These are phyloP conservation scores for Torymus auratus DNA, from an alignment of 2,888 invertebrate genomes.

Conservation along the genomic window DNA sequence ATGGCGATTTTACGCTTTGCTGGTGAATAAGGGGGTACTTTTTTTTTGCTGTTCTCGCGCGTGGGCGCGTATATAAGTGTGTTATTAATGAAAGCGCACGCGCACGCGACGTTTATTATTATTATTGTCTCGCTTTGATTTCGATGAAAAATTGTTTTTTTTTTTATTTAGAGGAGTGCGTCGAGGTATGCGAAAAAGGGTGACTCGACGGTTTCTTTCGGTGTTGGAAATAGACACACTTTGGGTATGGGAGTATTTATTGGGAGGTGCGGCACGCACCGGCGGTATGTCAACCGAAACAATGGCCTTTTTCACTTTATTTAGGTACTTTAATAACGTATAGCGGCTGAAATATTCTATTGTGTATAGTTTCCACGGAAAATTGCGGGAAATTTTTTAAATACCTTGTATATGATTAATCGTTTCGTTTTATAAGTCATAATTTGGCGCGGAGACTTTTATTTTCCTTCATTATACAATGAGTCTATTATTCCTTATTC, in stretches of 20 bases:
- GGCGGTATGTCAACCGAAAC: background rate
- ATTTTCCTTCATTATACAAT: no score
- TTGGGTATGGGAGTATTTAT: conserved; percentile 24
- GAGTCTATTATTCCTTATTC: no score
- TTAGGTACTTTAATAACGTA: conserved; percentile 9
- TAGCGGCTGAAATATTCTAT: conserved; percentile 9
- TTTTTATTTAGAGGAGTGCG: background rate
- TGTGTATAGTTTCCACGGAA: background rate
- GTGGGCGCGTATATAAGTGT: no score
- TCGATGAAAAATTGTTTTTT: conserved; percentile 14
- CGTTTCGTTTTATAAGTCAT: no score
- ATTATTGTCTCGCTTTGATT: conserved; percentile 1
- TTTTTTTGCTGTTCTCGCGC: no score
- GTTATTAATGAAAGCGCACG: no score
- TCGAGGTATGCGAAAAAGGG: background rate
- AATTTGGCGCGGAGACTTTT: no score
- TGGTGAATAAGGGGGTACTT: no score
- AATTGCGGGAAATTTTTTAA: background rate
- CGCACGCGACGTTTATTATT: background rate
- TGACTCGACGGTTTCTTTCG: background rate
- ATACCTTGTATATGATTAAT: no score
- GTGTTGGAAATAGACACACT: background rate
- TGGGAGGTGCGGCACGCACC: conserved; percentile 5
- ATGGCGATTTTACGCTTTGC: no score
- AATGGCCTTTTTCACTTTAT: conserved; percentile 24